Evolutionary conservation across 2,888 invertebrate genomes (phyloP), one percentile per base, ranked within the genome.

Genomic region (Epistrophella euchroma): DNA sequence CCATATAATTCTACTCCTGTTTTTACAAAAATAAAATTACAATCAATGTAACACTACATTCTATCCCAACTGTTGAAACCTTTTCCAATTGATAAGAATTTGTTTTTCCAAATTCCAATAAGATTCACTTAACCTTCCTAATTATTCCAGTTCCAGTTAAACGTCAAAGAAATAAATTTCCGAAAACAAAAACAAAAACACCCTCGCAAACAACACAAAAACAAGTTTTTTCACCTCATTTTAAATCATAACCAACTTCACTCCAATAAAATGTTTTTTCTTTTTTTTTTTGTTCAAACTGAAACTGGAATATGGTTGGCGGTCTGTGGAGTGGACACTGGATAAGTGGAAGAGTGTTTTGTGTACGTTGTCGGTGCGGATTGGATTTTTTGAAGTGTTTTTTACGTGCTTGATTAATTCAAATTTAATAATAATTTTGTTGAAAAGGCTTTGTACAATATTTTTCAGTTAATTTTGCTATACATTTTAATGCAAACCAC

Each of bases 181-280:
- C 22, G 28, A 55, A 82, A 86, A 86, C 77, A 77, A 86, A 86
- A 86, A 86, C 77, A 86, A 86, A 85, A 81, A 86, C 86, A 82
- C 86, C 86, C 77, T 82, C 86, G 64, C 82, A 86, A 45, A 62
- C 64, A 45, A 32, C 28, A 28, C 17, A 32, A 43, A 77, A 74
- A 71, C 77, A 77, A 81, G 64, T 80, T 47, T 37, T 37, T 11
- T 35, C 28, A 9, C 7, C 2, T 10, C 32, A 0, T 17, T n/a
- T 11, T 0, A 32, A 86, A 86, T 28, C 58, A 17, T 74, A 66
- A 6, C 86, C 71, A 82, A 86, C 86, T 86, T 86, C 86, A 70
- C 37, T 28, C 37, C 17, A 32, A 11, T 45, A 19, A 43, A 43
- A 55, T 43, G 25, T 66, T 55, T 64, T 64, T 22, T 78, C 56